A percentile compares a stretch with the other conserved stretches of the same genome.
Conservation (phyloP, 2,888 invertebrate genomes). For the Campoplex capitator region DNA sequence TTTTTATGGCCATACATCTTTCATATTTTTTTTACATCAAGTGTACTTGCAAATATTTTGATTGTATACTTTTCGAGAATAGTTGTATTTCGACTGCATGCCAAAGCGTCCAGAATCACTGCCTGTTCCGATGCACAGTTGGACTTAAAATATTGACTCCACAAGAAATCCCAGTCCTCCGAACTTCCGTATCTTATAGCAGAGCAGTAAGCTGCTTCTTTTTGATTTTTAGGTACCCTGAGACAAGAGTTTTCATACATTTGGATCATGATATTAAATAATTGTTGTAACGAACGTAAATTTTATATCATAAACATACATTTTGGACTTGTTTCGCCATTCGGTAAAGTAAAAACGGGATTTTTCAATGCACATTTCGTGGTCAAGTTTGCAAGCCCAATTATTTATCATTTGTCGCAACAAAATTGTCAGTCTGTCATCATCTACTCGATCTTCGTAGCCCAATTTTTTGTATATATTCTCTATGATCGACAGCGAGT, state of each 20-base stretch:
- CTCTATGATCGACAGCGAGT: slow-evolving; percentile 81
- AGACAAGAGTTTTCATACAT: neutral
- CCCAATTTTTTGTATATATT: slow-evolving; percentile 86
- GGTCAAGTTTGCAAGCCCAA: slow-evolving; percentile 87
- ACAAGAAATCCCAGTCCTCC: slow-evolving; percentile 90
- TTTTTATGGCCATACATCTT: too few species aligned
- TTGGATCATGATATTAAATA: too few species aligned
- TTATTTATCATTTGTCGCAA: slow-evolving; percentile 86
- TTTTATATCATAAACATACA: slow-evolving; percentile 48
- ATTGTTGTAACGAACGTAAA: neutral
- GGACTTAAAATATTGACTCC: slow-evolving; percentile 87
- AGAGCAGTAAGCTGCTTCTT: slow-evolving; percentile 88
- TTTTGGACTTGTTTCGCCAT: slow-evolving; percentile 78
- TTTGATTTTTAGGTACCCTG: slow-evolving; percentile 89
- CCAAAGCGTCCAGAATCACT: slow-evolving; percentile 87
- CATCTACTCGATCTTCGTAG: slow-evolving; percentile 84
- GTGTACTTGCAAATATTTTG: neutral
- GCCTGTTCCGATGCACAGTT: slow-evolving; percentile 88
- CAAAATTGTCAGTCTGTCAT: slow-evolving; percentile 86
- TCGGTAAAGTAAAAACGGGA: slow-evolving; percentile 83
- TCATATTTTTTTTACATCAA: too few species aligned
- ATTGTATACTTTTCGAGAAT: slow-evolving; percentile 83
- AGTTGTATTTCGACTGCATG: slow-evolving; percentile 85
- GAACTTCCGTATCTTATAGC: slow-evolving; percentile 88
- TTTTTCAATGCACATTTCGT: slow-evolving; percentile 86